Evolutionary conservation across 2,113 vertebrate species (phyloP).

Genomic region (Numenius arquata): DNA sequence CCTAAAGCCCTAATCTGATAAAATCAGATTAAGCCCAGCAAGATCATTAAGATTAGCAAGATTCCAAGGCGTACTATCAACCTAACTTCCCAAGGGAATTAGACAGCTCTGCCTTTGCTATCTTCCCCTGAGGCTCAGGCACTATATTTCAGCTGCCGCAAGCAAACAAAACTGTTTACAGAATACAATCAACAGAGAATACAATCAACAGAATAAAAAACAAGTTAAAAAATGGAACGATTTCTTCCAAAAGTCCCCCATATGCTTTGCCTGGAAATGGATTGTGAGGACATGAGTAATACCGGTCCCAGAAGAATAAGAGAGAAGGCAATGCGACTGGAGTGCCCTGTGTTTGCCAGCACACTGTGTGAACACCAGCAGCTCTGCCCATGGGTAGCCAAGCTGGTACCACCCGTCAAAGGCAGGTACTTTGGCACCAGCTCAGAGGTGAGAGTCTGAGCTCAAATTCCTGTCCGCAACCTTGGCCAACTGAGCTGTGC

Average conservation of each 20-base stretch:
- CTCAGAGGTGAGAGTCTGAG: not conserved
- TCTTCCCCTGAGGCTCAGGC: not conserved
- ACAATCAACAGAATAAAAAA: not conserved
- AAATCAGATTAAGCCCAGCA: not conserved
- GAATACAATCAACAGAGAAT: not conserved
- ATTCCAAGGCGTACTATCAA: not conserved
- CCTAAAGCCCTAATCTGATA: not conserved
- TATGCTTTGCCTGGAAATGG: not conserved
- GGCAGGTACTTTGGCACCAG: not conserved
- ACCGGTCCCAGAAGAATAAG: not conserved
- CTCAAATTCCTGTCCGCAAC: not conserved
- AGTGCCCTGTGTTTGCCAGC: not conserved
- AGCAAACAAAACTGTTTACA: not conserved
- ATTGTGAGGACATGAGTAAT: not conserved
- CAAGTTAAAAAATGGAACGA: rapidly evolving
- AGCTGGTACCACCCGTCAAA: not conserved
- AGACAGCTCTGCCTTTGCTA: not conserved
- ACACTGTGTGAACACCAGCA: rapidly evolving
- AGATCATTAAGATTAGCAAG: not conserved
- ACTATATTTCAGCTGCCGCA: not conserved
- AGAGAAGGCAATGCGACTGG: not conserved
- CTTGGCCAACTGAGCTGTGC: not conserved
- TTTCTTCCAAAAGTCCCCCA: not conserved
- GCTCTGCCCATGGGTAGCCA: not conserved
- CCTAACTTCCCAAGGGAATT: not conserved